Evolutionary conservation across 2,888 invertebrate genomes (phyloP), one percentile per base, ranked within the genome.

Genomic region (Enoplolaimus lenunculus): DNA sequence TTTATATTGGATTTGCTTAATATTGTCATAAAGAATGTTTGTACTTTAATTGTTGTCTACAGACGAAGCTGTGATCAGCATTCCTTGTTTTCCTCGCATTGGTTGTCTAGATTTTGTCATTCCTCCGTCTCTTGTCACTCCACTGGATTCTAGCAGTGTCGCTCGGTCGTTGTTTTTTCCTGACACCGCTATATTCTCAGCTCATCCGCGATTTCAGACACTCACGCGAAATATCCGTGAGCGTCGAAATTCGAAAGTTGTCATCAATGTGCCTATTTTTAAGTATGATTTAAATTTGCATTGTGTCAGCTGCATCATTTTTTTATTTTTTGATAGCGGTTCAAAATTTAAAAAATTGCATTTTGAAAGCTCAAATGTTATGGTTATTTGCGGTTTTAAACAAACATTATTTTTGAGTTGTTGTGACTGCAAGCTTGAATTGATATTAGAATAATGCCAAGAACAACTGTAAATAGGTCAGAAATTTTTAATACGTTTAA

Each of bases 251-350:
- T 90, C 92, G 83, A 97, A 95, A 84, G 93, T 95, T 28, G 89
- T 90, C 72, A 95, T 98, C 74, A 94, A 98, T 84, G 85, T 98
- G 79, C 97, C 97, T 81, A 88, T 80, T 93, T 87, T 81, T 89
- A 87, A 80, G 59, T 73, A 60, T 16, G 62, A 13, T 65, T 31
- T 33, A 35, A 31, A 60, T 60, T 21, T 59, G 68, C 65, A 29
- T 60, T 67, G 35, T 34, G 60, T 0, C 16, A 34, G 67, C 67
- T 70, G 28, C 28, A 64, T 35, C 1, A 16, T 28, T 7, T 29
- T 57, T 62, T 75, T 81, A 81, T 83, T 69, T 83, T 74, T 74
- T n/a, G n/a, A n/a, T n/a, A n/a, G n/a, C n/a, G n/a, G n/a, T n/a
- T n/a, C n/a, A n/a, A n/a, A n/a, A n/a, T n/a, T n/a, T n/a, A n/a